Percentiles rank a stretch among this genome's conserved stretches.
Evolutionary conservation across 64 coral and sea anemone species (phyloP).

Genomic region (Porites lutea): DNA sequence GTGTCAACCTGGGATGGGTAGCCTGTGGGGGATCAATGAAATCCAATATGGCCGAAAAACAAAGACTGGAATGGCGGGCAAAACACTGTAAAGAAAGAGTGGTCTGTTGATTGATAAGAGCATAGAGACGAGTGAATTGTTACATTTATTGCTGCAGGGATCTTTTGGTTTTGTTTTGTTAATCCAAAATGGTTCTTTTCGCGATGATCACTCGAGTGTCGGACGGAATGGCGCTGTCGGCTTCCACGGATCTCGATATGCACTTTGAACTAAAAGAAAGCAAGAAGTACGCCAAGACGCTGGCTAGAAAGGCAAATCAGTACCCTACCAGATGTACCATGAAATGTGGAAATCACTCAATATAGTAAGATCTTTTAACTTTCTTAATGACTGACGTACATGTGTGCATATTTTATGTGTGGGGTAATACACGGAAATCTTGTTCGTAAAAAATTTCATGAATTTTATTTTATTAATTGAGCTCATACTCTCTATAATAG

Average conservation of each 20-base stretch:
- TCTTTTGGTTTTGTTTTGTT: neutral
- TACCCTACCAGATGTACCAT: constrained; percentile 87
- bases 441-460: too few species aligned
- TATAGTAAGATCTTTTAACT: constrained; percentile 68
- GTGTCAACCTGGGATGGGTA: neutral
- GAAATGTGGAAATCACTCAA: constrained; percentile 77
- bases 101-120: neutral
- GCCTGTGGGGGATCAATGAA: neutral
- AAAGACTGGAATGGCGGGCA: neutral
- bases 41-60: constrained; percentile 40
- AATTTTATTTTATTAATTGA: too few species aligned
- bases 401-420: too few species aligned
- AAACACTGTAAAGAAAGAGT: neutral
- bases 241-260: constrained; percentile 88
- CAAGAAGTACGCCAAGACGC: constrained; percentile 79
- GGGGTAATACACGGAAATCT: too few species aligned
- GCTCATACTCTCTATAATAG: too few species aligned
- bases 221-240: constrained; percentile 85
- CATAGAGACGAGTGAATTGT: neutral
- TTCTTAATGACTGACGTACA: too few species aligned
- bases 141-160: too few species aligned
- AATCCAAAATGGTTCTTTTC: constrained; percentile 78
- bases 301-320: constrained; percentile 88
- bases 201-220: constrained; percentile 89
- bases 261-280: constrained; percentile 95